phyloP scores from a whole-genome alignment of 1,140 invertebrate genomes.

The Dinothrombium tinctorium region DNA sequence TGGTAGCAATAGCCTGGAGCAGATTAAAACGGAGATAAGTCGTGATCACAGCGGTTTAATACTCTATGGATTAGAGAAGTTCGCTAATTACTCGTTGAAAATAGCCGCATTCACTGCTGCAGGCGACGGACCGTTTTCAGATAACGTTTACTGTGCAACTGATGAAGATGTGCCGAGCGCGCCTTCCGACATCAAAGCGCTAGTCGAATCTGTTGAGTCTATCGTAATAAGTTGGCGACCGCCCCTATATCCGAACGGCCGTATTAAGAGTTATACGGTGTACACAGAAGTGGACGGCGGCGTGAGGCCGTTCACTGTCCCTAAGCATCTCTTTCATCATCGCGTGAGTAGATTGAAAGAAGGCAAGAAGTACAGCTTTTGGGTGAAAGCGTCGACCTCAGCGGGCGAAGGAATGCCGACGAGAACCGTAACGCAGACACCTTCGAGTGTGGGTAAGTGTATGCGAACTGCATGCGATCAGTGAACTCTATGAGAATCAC shows the following conservation, averaged over 20 bases:
- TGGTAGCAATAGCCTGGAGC: neutral
- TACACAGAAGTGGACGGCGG: no score
- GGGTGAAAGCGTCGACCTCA: constrained; percentile 75
- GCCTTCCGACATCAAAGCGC: constrained; percentile 75
- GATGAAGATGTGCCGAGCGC: constrained; percentile 80
- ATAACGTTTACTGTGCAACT: constrained; percentile 56
- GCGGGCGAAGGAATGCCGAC: constrained; percentile 74
- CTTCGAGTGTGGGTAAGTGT: no score
- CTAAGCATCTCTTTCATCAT: constrained; percentile 31
- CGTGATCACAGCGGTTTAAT: constrained; percentile 51
- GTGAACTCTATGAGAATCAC: no score
- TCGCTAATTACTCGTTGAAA: constrained; percentile 77
- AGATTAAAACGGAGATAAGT: neutral
- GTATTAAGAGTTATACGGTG: constrained; percentile 74
- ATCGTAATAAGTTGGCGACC: constrained; percentile 81
- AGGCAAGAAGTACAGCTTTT: constrained; percentile 60
- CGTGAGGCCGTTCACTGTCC: constrained; percentile 17
- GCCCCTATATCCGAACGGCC: constrained; percentile 69
- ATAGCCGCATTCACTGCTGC: constrained; percentile 78
- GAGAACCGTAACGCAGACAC: no score
- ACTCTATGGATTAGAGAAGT: constrained; percentile 69
- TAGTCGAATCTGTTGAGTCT: constrained; percentile 66
- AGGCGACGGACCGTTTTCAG: constrained; percentile 57
- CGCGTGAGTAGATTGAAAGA: constrained; percentile 59
- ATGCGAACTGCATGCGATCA: no score